Evolutionary conservation across 2,888 invertebrate genomes (phyloP), one percentile per base, ranked within the genome.

Genomic region (Dromius quadrimaculatus): DNA sequence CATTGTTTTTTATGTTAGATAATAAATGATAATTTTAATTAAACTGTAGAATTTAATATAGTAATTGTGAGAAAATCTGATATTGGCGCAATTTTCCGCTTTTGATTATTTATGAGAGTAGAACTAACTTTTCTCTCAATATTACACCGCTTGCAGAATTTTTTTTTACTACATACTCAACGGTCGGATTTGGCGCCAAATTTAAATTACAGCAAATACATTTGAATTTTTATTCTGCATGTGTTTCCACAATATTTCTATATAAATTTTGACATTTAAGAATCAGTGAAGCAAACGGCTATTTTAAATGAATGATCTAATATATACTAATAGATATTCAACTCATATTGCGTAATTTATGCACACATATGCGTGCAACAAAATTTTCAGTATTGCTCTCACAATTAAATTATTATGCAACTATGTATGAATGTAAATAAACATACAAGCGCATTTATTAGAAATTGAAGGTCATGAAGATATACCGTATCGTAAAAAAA

Each of bases 1-100:
- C 23, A 54, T 54, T 54, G 50, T 54, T 28, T 41, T 15, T 6
- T 41, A 2, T 54, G 50, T 47, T 47, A 22, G 50, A 54, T 54
- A 54, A 54, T 54, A 54, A 54, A 23, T 54, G 50, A 54, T 54
- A 54, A 54, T 54, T 54, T 54, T 54, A 15, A 54, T 54, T 15
- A 54, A 54, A 54, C 50, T 28, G 50, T 28, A 28, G 28, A 8
- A 17, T 54, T 54, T 54, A 54, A 50, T 50, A 15, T 38, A 28
- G 4, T 45, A 54, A 54, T 11, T 54, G 50, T 54, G 50, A 11
- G 50, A 54, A 54, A 54, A 54, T 22, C 20, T 22, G 20, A 47
- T 54, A 11, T 8, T 19, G 11, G 23, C 2, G 15, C 13, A 54
- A 9, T 54, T 54, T 23, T 28, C 50, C 23, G 23, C 15, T n/a